Evolutionary conservation across 92 coral and sea anemone genomes (phyloP).

Genomic region (Palythoa caribaeorum): DNA sequence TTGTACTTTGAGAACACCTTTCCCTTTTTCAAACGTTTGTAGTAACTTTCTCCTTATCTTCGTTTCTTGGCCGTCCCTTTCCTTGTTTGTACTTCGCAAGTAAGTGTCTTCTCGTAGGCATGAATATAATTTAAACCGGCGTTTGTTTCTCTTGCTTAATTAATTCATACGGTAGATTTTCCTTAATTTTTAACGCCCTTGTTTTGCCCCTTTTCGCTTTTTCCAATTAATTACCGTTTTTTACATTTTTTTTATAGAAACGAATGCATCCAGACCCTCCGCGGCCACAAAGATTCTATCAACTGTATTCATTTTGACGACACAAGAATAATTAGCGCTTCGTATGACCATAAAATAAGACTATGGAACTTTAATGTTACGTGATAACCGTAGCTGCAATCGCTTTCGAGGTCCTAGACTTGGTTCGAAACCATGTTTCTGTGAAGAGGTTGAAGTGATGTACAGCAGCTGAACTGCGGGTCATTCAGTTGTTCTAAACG

Average conservation of each 20-base stretch:
- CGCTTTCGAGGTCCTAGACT: too few species aligned
- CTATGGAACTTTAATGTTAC: constrained; percentile 86
- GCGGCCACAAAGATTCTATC: constrained; percentile 86
- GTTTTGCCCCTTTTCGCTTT: neutral
- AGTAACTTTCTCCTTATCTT: too few species aligned
- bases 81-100: too few species aligned
- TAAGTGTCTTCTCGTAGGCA: too few species aligned
- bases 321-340: constrained; percentile 88
- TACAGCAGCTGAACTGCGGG: too few species aligned
- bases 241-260: constrained; percentile 58
- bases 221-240: neutral
- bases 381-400: constrained; percentile 31
- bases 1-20: too few species aligned
- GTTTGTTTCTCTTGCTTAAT: neutral
- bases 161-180: neutral
- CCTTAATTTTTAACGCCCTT: neutral
- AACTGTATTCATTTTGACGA: constrained; percentile 91
- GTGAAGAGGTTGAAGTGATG: too few species aligned
- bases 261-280: constrained; percentile 84
- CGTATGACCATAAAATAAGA: constrained; percentile 85
- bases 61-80: too few species aligned
- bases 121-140: neutral
- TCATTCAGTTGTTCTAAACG: too few species aligned
- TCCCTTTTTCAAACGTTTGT: too few species aligned
- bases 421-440: too few species aligned